Percentiles rank a stretch among this genome's conserved stretches.
These are phyloP conservation scores for Neosilurus mollespiculum DNA, from an alignment of 2,797 vertebrate genomes.

Conservation along the genomic window DNA sequence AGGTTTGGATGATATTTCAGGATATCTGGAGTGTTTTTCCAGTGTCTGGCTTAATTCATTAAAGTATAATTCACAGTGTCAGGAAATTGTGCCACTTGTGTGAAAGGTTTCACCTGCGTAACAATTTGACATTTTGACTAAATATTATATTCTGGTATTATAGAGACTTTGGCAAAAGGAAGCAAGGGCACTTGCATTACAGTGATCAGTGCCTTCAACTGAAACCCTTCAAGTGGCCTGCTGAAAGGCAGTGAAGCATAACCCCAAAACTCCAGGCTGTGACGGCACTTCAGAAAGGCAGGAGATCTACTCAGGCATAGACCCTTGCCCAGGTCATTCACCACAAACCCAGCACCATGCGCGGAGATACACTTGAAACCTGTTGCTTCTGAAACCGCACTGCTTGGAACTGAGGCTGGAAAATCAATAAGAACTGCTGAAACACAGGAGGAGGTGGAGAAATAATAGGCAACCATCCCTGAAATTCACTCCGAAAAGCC, in stretches of 20 bases:
- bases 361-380: conserved; percentile 26
- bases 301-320: conserved; percentile 26
- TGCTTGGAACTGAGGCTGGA: conserved; percentile 38
- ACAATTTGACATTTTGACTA: background rate
- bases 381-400: conserved; percentile 42
- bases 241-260: conserved; percentile 19
- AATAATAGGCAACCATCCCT: conserved; percentile 50
- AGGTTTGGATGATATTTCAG: background rate
- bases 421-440: conserved; percentile 50
- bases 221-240: conserved; percentile 18
- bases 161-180: background rate
- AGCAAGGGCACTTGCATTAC: background rate
- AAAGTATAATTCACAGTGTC: background rate
- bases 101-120: background rate
- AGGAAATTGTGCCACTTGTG: background rate
- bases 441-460: conserved; percentile 30
- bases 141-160: background rate
- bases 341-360: conserved; percentile 27
- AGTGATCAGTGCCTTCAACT: background rate
- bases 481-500: conserved; percentile 38
- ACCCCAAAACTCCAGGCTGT: conserved; percentile 1
- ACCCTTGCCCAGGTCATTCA: conserved; percentile 19
- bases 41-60: background rate
- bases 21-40: background rate
- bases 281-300: conserved; percentile 21